A percentile compares a stretch with the other conserved stretches of the same genome.
Evolutionary conservation across 2,113 vertebrate species (phyloP).

Genomic region (Peucedramus taeniatus): DNA sequence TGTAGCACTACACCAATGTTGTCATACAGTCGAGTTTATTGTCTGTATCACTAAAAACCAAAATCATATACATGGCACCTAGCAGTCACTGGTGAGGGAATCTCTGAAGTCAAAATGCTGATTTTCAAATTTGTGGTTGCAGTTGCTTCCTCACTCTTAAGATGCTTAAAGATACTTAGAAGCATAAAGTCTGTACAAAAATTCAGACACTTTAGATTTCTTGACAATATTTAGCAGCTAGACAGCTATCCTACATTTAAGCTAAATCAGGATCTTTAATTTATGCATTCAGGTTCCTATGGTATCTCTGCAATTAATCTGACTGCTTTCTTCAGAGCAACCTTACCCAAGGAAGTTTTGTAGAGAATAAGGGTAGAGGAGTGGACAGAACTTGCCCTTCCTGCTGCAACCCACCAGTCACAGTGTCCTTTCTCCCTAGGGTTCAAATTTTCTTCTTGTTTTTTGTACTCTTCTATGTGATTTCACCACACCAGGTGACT

Average conservation of each 20-base stretch:
- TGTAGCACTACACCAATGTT: background rate
- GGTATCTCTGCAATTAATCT: background rate
- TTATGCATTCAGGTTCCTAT: background rate
- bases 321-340: background rate
- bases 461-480: background rate
- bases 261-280: background rate
- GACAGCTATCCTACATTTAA: background rate
- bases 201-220: background rate
- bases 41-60: background rate
- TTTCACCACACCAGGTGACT: background rate
- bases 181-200: background rate
- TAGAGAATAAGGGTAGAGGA: background rate
- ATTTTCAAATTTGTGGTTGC: background rate
- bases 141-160: background rate
- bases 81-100: background rate
- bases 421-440: background rate
- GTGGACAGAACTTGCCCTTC: background rate
- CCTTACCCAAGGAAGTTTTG: background rate
- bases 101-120: background rate
- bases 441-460: background rate
- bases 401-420: background rate
- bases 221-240: background rate
- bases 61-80: background rate
- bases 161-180: background rate
- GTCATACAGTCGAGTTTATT: background rate